These are phyloP conservation scores for Luscinia luscinia DNA, from an alignment of 2,797 vertebrate genomes.

Conservation along the genomic window DNA sequence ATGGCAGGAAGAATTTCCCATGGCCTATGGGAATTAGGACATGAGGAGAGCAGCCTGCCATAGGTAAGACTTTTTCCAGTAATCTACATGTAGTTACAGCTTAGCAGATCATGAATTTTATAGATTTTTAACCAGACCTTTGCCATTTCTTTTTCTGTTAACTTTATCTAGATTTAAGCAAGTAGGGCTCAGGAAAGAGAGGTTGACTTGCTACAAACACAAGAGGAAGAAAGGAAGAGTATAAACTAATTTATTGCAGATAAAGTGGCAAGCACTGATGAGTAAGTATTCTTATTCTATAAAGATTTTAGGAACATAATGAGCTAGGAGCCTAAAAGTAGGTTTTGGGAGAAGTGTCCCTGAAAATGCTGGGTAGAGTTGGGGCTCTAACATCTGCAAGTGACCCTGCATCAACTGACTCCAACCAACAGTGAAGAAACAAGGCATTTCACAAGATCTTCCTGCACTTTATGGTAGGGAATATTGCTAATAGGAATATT, in stretches of 20 bases:
- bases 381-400: neutral
- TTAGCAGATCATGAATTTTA: neutral
- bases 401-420: neutral
- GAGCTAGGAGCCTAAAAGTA: neutral
- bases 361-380: neutral
- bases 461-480: neutral
- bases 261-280: neutral
- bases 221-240: neutral
- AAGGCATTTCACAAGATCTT: neutral
- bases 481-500: neutral
- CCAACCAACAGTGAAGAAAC: neutral
- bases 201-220: neutral
- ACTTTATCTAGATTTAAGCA: neutral
- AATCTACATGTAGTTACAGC: neutral
- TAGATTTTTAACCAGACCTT: neutral
- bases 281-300: neutral
- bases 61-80: neutral
- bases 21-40: neutral
- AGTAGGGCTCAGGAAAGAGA: neutral
- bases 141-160: neutral
- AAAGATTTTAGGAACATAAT: neutral
- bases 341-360: neutral
- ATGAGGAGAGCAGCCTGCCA: neutral
- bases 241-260: neutral
- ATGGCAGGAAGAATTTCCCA: neutral